These are phyloP conservation scores for Tragelaphus buxtoni DNA, from an alignment of 2,113 vertebrate species.

Conservation along the genomic window DNA sequence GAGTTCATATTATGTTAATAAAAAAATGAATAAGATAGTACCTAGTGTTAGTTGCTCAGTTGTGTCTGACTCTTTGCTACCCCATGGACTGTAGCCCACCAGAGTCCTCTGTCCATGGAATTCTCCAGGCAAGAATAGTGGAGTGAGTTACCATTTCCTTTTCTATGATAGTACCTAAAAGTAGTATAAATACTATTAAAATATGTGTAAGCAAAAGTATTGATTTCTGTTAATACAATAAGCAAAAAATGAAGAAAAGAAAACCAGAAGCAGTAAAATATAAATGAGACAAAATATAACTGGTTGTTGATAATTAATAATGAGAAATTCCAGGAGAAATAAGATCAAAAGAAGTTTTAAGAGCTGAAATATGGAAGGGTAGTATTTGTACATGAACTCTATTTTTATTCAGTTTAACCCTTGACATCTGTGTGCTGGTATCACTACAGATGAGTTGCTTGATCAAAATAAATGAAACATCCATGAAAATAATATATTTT, in stretches of 20 bases:
- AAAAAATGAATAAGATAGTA: background rate
- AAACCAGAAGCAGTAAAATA: background rate
- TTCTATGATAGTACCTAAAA: background rate
- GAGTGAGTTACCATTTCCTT: background rate
- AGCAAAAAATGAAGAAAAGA: background rate
- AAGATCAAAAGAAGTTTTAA: background rate
- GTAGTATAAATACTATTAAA: background rate
- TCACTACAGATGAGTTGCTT: constrained; percentile 7
- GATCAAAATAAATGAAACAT: constrained; percentile 10
- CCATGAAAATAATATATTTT: constrained; percentile 16
- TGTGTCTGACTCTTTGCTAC: background rate
- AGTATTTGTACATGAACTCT: background rate
- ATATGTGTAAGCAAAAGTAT: background rate
- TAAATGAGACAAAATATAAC: background rate
- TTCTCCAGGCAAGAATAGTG: background rate
- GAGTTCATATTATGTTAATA: background rate
- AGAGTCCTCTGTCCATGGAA: background rate
- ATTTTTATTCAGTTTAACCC: constrained; percentile 24
- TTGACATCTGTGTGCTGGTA: background rate
- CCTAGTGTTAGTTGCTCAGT: background rate
- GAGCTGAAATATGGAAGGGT: background rate
- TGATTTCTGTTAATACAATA: background rate
- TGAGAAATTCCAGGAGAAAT: background rate
- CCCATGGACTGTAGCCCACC: background rate
- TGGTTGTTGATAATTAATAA: background rate